Evolutionary conservation across 1,140 invertebrate genomes (phyloP), one percentile per base, ranked within the genome.

Genomic region (Cotesia chilonis): DNA sequence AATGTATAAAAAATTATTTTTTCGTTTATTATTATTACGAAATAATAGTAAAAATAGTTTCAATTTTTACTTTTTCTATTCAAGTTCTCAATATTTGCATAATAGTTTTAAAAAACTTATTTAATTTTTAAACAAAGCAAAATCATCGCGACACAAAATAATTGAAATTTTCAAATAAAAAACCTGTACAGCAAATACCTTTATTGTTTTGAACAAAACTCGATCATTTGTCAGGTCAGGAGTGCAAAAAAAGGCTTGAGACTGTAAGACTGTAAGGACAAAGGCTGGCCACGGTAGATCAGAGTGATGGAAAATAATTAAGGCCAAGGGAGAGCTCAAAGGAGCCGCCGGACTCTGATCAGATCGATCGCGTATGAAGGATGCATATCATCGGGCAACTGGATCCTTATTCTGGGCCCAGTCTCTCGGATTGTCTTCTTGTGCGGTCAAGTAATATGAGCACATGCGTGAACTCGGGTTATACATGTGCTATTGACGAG

Each of bases 301-400:
- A 75, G 77, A 80, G 80, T 81, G 81, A 82, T 72, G 81, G 76
- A 81, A 81, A 79, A 80, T 83, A 83, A 83, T 82, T 81, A 82
- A 80, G 79, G 71, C 78, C 20, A 67, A 38, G 61, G 63, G 71
- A 65, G 68, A 69, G 61, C 63, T 82, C 77, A 83, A 82, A 85
- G 80, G 79, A 38, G 78, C 78, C 81, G 82, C 80, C 76, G 68
- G 61, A 70, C 41, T 47, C 41, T 47, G 71, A 77, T 78, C 70
- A 71, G 76, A 79, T 70, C 69, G 76, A 79, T 80, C 78, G 70
- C 14, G 55, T 72, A 67, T 72, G 70, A 65, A 64, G 70, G 70
- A 72, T 70, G 68, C 67, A 70, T 74, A 74, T 66, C 60, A 68
- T 64, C 59, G 66, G 57, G 70, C 70, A 71, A 71, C 70, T 71